phyloP scores from a whole-genome alignment of 2,888 invertebrate genomes.

The Synanthedon andrenaeformis region DNA sequence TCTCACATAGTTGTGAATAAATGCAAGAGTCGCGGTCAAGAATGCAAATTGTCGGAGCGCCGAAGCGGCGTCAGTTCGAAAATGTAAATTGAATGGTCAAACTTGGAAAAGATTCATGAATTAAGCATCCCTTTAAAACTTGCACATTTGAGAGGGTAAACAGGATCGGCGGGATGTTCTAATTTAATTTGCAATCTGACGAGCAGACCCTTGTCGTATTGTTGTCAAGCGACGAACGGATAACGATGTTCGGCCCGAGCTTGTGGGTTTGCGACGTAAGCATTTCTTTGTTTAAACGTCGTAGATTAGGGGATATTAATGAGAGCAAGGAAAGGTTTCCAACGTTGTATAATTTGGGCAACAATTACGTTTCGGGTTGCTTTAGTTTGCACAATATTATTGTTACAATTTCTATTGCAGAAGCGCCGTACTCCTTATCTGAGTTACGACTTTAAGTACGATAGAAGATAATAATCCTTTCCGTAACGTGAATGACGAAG shows the following conservation, averaged over 20 bases:
- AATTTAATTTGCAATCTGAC: conserved; percentile 56
- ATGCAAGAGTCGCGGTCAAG: conserved; percentile 39
- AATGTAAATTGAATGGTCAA: conserved; percentile 63
- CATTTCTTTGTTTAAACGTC: conserved; percentile 36
- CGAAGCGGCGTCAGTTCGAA: conserved; percentile 39
- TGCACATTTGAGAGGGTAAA: conserved; percentile 50
- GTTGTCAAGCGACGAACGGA: conserved; percentile 43
- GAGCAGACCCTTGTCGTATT: conserved; percentile 29
- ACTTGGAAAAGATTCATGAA: conserved; percentile 57
- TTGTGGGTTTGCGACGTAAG: conserved; percentile 22
- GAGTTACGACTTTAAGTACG: not conserved
- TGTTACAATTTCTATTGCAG: not conserved
- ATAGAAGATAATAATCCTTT: not conserved
- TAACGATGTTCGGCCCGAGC: conserved; percentile 21
- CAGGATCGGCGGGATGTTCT: conserved; percentile 41
- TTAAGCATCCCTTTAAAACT: conserved; percentile 56
- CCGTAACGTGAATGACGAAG: not conserved
- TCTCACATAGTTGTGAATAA: conserved; percentile 29
- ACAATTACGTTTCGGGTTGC: conserved; percentile 14
- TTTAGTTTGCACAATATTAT: not conserved
- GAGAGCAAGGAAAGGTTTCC: conserved; percentile 33
- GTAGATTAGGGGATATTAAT: conserved; percentile 46
- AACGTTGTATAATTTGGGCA: conserved; percentile 13
- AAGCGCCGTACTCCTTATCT: not conserved
- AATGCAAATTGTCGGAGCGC: conserved; percentile 46